Percentiles rank a stretch among this genome's conserved stretches.
phyloP scores from a whole-genome alignment of 2,113 vertebrate species.

The Poeciliopsis prolifica region DNA sequence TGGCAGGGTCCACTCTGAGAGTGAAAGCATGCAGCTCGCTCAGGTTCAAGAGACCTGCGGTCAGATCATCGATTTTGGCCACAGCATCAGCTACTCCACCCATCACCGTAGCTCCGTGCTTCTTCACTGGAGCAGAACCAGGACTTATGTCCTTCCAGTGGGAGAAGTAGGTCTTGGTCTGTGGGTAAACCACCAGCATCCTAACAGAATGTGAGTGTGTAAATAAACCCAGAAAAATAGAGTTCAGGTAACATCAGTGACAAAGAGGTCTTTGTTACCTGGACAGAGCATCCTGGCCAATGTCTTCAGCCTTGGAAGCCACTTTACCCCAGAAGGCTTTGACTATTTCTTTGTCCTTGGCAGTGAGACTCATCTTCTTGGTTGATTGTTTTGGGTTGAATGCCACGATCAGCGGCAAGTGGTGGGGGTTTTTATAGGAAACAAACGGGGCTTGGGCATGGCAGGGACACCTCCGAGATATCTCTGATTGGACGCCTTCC shows the following conservation, averaged over 20 bases:
- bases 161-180: constrained; percentile 50
- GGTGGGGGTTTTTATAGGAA: constrained; percentile 19
- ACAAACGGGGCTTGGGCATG: constrained; percentile 8
- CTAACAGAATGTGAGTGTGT: constrained; percentile 22
- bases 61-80: constrained; percentile 74
- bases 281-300: constrained; percentile 71
- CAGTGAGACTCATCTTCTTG: constrained; percentile 75
- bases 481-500: constrained; percentile 9
- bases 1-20: constrained; percentile 86
- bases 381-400: constrained; percentile 9
- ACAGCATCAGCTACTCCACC: constrained; percentile 73
- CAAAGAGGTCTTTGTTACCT: constrained; percentile 15
- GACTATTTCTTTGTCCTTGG: constrained; percentile 61
- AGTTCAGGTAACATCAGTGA: neutral
- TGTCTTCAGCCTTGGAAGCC: neutral
- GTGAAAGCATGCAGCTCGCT: constrained; percentile 86
- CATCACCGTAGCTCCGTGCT: constrained; percentile 80
- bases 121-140: constrained; percentile 39
- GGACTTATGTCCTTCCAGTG: constrained; percentile 74
- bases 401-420: neutral
- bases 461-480: constrained; percentile 34
- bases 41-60: constrained; percentile 62
- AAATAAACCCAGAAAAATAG: neutral
- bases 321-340: constrained; percentile 70
- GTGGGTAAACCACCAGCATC: constrained; percentile 76